Base-by-base conservation (phyloP, 2,113 vertebrate species). In the Gadus macrocephalus region DNA sequence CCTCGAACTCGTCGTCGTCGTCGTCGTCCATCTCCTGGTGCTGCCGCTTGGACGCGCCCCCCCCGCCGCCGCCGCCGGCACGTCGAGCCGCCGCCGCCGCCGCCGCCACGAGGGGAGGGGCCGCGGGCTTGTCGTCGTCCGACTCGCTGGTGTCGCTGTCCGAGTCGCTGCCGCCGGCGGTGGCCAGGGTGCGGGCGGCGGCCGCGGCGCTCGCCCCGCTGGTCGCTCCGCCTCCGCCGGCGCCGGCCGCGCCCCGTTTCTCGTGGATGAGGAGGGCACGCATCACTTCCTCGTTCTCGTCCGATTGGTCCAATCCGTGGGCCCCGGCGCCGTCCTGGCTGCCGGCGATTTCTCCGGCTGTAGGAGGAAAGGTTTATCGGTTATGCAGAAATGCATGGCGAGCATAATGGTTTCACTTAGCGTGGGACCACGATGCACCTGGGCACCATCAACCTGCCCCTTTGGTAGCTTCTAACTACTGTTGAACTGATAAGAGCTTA, bases 121-220 rank as follows among this genome's bases (percentile, higher is more conserved):
- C 64, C 0, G 83, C 77, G 0, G 79, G 63, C 0, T 88, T 14
- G 12, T 49, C 42, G 42, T 49, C 42, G 42, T 98, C 97, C 0
- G 97, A 99, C 75, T 99, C 97, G 0, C 97, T 99, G 14, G 97
- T 99, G 88, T 99, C 97, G 0, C 97, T 99, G 68, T 98, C 97
- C 0, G 97, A 99, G 91, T 98, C 96, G 19, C 97, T 99, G 17
- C 86, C 94, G 0, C 93, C 95, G 28, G 85, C 81, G 0, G 84
- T 70, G 0, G 88, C 59, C 0, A 93, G 89, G 62, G 88, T 87
- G 0, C 89, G 81, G 72, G 78, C 64, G 0, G 83, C 77, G 0
- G 79, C 65, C 0, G 89, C 84, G 1, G 80, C 79, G 11, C 70
- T 15, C 85, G 88, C 69, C 0, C 88, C 80, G 20, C 83, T 84